Evolutionary conservation across 2,888 invertebrate genomes (phyloP).

Genomic region (Himalopsyche japonica): DNA sequence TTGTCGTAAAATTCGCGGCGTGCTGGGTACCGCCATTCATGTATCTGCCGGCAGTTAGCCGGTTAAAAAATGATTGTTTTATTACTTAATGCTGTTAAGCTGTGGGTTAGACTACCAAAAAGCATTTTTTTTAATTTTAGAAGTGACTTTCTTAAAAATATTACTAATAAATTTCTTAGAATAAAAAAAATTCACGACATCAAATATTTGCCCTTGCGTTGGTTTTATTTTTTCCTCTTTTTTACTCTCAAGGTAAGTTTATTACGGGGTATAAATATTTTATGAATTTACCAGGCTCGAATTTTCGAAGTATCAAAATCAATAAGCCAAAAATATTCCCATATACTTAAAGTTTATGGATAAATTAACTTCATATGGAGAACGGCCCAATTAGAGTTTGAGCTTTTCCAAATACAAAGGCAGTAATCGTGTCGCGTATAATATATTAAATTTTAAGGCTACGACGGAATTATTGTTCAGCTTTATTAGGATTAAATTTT

Average conservation of each 20-base stretch:
- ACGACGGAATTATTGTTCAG: neutral
- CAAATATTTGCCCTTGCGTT: no score
- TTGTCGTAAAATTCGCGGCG: no score
- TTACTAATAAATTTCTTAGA: no score
- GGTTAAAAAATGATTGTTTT: no score
- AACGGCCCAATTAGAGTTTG: neutral
- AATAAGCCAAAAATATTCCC: neutral
- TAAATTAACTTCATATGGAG: neutral
- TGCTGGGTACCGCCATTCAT: no score
- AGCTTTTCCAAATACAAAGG: neutral
- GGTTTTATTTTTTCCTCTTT: no score
- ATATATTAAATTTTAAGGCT: neutral
- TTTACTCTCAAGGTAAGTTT: neutral
- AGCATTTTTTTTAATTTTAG: no score
- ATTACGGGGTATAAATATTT: neutral
- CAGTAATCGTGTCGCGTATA: neutral
- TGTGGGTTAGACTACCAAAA: no score
- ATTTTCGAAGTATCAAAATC: neutral
- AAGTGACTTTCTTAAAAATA: no score
- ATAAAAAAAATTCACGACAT: no score
- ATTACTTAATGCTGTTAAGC: no score
- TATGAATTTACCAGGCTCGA: neutral
- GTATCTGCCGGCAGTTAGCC: no score
- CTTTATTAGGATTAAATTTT: neutral
- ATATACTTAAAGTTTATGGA: neutral